A percentile compares a stretch with the other conserved stretches of the same genome.
Conservation (phyloP, 1,140 invertebrate species). For the Caerostris darwini region DNA sequence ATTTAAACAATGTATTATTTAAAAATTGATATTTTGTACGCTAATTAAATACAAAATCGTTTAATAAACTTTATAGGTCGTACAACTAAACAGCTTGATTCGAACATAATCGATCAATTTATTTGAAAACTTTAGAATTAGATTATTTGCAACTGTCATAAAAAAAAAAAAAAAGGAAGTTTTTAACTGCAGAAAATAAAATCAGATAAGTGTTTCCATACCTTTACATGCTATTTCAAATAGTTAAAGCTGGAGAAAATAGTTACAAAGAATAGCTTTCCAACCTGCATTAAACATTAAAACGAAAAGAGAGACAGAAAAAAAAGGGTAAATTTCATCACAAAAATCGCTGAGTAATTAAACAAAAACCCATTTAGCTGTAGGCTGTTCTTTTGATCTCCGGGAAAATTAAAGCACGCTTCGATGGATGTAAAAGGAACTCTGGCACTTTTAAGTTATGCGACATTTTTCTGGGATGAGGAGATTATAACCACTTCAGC, state of each 20-base stretch:
- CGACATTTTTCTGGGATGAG: background rate
- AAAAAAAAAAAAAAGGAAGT: no score
- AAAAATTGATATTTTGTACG: no score
- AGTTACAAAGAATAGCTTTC: background rate
- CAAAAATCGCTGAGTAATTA: constrained; percentile 21
- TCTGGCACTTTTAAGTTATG: background rate
- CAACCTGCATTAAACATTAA: no score
- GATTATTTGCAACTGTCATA: no score
- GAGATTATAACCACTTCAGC: constrained; percentile 15
- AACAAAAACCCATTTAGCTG: background rate
- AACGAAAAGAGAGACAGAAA: background rate
- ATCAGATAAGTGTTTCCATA: background rate
- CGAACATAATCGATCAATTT: no score
- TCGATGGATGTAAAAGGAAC: constrained; percentile 23
- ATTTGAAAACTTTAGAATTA: no score
- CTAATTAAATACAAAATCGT: no score
- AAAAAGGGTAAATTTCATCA: background rate
- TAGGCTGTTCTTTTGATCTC: constrained; percentile 25
- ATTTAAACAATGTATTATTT: no score
- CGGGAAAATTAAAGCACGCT: constrained; percentile 19
- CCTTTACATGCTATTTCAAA: background rate
- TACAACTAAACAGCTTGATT: no score
- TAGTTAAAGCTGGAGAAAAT: background rate
- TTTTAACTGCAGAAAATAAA: no score
- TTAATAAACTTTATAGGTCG: no score